A percentile compares a stretch with the other conserved stretches of the same genome.
These are phyloP conservation scores for Pseudorectes ferrugineus DNA, from an alignment of 2,113 vertebrate species.

Conservation along the genomic window DNA sequence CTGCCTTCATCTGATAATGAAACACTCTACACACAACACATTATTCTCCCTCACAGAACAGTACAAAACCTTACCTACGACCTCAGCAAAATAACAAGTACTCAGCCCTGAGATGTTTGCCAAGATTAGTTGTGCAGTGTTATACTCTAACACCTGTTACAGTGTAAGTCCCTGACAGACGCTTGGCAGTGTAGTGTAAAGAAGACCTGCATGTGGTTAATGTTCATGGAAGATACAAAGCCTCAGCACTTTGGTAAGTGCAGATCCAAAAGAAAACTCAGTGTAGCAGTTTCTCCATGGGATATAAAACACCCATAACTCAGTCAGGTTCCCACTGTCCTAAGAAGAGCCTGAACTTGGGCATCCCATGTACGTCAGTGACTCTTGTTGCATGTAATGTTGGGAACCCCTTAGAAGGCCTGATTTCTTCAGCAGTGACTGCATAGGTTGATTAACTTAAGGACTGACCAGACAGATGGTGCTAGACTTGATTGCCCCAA, in stretches of 20 bases:
- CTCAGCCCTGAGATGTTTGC: background rate
- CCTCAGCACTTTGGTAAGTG: background rate
- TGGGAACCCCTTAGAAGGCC: background rate
- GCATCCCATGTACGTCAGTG: background rate
- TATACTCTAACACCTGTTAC: background rate
- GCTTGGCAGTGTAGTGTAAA: background rate
- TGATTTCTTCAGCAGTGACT: background rate
- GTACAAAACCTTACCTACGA: background rate
- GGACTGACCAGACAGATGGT: background rate
- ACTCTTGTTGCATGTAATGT: background rate
- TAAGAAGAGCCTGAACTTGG: background rate
- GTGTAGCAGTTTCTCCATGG: background rate
- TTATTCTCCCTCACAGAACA: background rate
- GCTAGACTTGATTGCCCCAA: background rate
- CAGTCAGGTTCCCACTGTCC: background rate
- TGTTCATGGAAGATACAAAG: background rate
- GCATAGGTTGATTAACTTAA: background rate
- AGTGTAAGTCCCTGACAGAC: background rate
- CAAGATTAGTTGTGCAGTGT: background rate
- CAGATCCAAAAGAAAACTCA: background rate
- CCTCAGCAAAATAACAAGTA: conserved; percentile 28
- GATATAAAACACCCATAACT: background rate
- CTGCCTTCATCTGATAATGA: conserved; percentile 34
- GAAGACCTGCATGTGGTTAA: background rate
- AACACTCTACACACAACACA: background rate